Conservation (phyloP, 2,888 invertebrate species). For the Isoperla grammatica region DNA sequence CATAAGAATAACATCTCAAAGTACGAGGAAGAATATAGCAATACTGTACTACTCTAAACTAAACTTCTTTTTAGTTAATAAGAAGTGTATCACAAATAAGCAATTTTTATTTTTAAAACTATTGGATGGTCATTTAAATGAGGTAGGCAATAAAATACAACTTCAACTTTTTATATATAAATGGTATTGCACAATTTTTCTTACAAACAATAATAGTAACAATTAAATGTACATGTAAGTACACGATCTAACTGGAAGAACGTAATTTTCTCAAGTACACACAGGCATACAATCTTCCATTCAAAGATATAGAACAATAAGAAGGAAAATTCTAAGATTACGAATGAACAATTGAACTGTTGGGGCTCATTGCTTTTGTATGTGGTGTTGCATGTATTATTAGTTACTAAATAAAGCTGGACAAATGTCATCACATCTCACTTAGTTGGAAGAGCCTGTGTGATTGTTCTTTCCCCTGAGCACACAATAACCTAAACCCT, state of each 20-base stretch:
- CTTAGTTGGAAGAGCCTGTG: slow-evolving; percentile 13
- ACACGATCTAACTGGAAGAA: slow-evolving; percentile 12
- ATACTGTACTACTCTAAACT: no score
- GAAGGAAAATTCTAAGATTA: slow-evolving; percentile 11
- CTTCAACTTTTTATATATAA: slow-evolving; percentile 1
- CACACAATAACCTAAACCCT: not conserved
- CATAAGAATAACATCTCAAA: no score
- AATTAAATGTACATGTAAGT: slow-evolving; percentile 6
- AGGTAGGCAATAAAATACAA: no score
- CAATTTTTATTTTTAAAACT: no score
- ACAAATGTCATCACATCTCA: not conserved
- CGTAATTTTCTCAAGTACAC: slow-evolving; percentile 9
- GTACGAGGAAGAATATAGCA: no score
- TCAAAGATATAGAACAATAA: slow-evolving; percentile 13
- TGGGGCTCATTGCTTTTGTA: slow-evolving; percentile 3
- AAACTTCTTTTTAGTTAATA: no score
- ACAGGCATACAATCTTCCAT: slow-evolving; percentile 8
- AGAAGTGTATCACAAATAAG: no score
- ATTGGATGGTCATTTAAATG: no score
- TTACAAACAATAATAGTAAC: slow-evolving; percentile 24
- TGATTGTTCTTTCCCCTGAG: slow-evolving; percentile 16
- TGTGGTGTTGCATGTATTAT: slow-evolving; percentile 6
- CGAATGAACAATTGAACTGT: not conserved
- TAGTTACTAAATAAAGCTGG: slow-evolving; percentile 12
- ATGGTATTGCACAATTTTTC: slow-evolving; percentile 20